These are phyloP conservation scores for Drosophila pseudotakahashii DNA, from an alignment of 2,888 invertebrate species.

Conservation along the genomic window DNA sequence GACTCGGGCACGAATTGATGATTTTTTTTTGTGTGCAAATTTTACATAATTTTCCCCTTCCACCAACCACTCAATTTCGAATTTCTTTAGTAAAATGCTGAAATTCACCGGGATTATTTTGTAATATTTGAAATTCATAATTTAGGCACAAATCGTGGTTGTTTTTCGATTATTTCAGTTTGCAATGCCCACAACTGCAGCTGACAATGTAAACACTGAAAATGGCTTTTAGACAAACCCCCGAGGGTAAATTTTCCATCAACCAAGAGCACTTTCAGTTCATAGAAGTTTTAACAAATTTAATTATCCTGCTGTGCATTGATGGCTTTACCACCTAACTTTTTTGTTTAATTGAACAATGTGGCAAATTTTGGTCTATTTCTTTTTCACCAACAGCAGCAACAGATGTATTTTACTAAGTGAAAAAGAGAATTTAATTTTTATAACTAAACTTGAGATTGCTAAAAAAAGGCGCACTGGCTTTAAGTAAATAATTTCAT, in stretches of 20 bases:
- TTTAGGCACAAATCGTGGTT: conserved; percentile 56
- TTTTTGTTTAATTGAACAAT: conserved; percentile 53
- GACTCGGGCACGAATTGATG: conserved; percentile 48
- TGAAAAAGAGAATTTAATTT: neutral
- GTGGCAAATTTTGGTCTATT: conserved; percentile 38
- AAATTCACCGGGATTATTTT: conserved; percentile 69
- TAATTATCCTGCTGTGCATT: conserved; percentile 29
- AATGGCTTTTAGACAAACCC: conserved; percentile 60
- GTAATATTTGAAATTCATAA: conserved; percentile 73
- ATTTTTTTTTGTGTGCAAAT: conserved; percentile 34
- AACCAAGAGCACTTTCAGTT: conserved; percentile 1
- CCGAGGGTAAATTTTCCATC: conserved; percentile 1
- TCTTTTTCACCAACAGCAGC: conserved; percentile 2
- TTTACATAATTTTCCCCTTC: conserved; percentile 65
- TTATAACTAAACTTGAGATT: conserved; percentile 5
- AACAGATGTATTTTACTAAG: conserved; percentile 7
- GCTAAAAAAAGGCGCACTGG: conserved; percentile 36
- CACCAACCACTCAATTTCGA: conserved; percentile 69
- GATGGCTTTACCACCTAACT: conserved; percentile 19
- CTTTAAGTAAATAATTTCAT: conserved; percentile 74
- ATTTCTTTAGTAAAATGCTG: conserved; percentile 45
- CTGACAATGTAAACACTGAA: conserved; percentile 64
- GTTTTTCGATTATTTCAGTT: conserved; percentile 13
- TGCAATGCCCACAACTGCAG: conserved; percentile 32
- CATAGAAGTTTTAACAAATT: conserved; percentile 22